These are phyloP conservation scores for Forbesichthys papilliferus DNA, from an alignment of 2,113 vertebrate species.

Conservation along the genomic window DNA sequence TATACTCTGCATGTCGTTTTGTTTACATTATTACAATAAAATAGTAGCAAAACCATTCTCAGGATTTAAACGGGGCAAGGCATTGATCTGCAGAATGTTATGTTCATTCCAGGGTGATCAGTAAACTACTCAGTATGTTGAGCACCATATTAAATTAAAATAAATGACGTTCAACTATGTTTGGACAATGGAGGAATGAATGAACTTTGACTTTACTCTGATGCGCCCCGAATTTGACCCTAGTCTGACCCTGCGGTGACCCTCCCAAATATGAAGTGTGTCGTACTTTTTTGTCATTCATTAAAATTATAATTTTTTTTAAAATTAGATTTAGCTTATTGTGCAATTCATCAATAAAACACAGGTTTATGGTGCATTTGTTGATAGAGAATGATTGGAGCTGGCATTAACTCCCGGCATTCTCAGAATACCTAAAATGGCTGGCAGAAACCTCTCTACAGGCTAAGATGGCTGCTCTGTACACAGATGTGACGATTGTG, in stretches of 20 bases:
- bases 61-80: no score
- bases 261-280: conserved; percentile 29
- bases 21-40: no score
- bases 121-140: background rate
- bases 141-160: background rate
- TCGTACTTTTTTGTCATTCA: background rate
- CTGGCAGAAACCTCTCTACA: background rate
- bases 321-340: background rate
- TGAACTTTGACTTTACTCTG: conserved; percentile 26
- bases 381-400: background rate
- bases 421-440: background rate
- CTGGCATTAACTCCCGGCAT: background rate
- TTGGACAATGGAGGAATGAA: background rate
- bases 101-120: background rate
- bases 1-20: no score
- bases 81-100: no score
- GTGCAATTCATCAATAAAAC: background rate
- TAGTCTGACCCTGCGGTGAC: conserved; percentile 16
- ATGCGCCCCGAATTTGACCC: conserved; percentile 32
- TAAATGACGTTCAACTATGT: conserved; percentile 2
- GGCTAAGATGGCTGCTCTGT: conserved; percentile 15
- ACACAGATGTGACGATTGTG: background rate
- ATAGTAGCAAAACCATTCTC: no score
- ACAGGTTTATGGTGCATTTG: background rate
- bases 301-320: background rate